These are phyloP conservation scores for Butorides virescens DNA, from an alignment of 2,113 vertebrate genomes.

Conservation along the genomic window DNA sequence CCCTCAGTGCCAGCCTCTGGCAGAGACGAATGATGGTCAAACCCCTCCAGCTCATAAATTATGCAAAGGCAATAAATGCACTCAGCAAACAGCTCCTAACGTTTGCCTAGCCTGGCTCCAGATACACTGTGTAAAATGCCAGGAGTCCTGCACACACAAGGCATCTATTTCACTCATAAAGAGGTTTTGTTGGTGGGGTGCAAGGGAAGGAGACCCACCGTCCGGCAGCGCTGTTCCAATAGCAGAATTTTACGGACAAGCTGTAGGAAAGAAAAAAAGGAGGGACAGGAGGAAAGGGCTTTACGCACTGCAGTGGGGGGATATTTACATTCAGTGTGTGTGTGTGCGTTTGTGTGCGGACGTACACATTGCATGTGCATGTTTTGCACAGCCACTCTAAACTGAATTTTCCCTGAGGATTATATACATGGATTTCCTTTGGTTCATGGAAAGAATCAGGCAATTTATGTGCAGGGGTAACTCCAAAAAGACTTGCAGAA, in stretches of 20 bases:
- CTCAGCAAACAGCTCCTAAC: conserved; percentile 83
- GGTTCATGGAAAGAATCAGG: neutral
- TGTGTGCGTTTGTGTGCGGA: neutral
- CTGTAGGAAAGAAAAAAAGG: neutral
- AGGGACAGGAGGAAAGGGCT: neutral
- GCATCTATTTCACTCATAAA: conserved; percentile 69
- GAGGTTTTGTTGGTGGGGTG: conserved; percentile 54
- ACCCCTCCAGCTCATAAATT: conserved; percentile 92
- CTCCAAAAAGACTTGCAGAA: neutral
- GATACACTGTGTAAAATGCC: conserved; percentile 63
- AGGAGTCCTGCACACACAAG: conserved; percentile 59
- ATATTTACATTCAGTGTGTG: neutral
- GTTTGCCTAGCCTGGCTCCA: conserved; percentile 73
- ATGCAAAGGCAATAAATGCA: conserved; percentile 95
- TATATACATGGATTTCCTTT: neutral
- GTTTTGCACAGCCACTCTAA: neutral
- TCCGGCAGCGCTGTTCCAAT: neutral
- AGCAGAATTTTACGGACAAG: neutral
- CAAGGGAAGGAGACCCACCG: neutral
- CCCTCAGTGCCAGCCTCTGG: conserved; percentile 86
- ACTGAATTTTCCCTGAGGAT: neutral
- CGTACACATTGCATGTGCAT: neutral
- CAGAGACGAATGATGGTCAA: conserved; percentile 86
- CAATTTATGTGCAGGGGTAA: neutral
- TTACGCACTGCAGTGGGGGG: neutral